A percentile compares a stretch with the other conserved stretches of the same genome.
Conservation (phyloP, 1,140 invertebrate species). For the Conus betulinus region DNA sequence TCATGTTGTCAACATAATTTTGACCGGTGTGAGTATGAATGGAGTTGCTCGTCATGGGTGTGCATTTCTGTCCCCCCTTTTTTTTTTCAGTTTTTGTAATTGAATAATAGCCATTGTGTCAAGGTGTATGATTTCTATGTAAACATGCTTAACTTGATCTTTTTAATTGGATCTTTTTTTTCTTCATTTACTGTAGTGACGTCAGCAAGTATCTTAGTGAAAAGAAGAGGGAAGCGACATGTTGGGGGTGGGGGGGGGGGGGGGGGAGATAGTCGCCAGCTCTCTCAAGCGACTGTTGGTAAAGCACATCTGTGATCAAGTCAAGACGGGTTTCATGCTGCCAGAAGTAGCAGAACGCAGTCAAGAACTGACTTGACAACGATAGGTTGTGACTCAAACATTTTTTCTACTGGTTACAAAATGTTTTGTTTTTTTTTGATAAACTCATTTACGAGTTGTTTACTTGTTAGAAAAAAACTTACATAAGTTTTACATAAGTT, state of each 20-base stretch:
- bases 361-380: slow-evolving; percentile 10
- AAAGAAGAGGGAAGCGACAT: neutral
- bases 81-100: neutral
- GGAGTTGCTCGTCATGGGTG: neutral
- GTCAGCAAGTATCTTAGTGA: neutral
- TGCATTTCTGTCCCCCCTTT: neutral
- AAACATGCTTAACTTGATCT: neutral
- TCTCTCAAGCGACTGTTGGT: neutral
- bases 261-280: neutral
- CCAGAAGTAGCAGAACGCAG: slow-evolving; percentile 21
- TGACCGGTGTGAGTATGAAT: neutral
- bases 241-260: neutral
- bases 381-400: slow-evolving; percentile 29
- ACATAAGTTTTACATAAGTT: neutral
- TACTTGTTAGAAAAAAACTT: neutral
- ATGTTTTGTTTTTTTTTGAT: neutral
- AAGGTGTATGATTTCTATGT: neutral
- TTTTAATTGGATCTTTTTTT: neutral
- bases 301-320: slow-evolving; percentile 37
- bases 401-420: neutral
- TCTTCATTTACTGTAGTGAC: neutral
- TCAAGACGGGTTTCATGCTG: slow-evolving; percentile 34
- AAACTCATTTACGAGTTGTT: neutral
- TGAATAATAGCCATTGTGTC: neutral
- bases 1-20: neutral